These are phyloP conservation scores for Ptychoptera contaminata DNA, from an alignment of 2,888 invertebrate genomes.

Conservation along the genomic window DNA sequence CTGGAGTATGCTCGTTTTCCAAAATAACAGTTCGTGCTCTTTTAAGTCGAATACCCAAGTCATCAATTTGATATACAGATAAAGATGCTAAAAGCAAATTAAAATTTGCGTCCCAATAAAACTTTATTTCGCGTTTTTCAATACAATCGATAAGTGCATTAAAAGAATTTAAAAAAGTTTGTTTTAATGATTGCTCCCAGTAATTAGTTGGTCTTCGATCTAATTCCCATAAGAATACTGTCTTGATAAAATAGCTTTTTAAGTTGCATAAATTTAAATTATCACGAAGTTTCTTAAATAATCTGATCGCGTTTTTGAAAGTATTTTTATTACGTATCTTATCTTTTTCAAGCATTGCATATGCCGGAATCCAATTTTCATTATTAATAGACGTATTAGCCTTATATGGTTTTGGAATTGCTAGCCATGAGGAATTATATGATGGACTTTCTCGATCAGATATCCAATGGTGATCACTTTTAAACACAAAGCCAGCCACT, in stretches of 20 bases:
- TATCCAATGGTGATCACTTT: slow-evolving; percentile 9
- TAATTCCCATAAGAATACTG: slow-evolving; percentile 18
- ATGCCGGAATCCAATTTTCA: slow-evolving; percentile 14
- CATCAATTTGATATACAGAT: too few relatives aligned
- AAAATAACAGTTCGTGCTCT: too few relatives aligned
- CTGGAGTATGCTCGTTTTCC: too few relatives aligned
- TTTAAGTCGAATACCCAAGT: too few relatives aligned
- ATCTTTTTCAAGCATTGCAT: slow-evolving; percentile 15
- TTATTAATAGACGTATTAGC: background rate
- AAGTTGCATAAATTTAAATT: slow-evolving; percentile 17
- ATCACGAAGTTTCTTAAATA: slow-evolving; percentile 22
- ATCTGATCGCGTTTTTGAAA: slow-evolving; percentile 17
- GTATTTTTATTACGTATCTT: slow-evolving; percentile 14
- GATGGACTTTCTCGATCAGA: slow-evolving; percentile 9
- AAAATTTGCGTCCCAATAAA: too few relatives aligned
- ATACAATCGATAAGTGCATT: too few relatives aligned
- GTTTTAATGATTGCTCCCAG: slow-evolving; percentile 13
- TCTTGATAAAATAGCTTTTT: slow-evolving; percentile 25
- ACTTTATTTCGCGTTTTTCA: too few relatives aligned
- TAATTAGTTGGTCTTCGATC: slow-evolving; percentile 8
- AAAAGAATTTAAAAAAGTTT: background rate
- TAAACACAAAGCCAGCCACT: slow-evolving; percentile 19
- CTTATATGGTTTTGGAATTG: slow-evolving; percentile 21
- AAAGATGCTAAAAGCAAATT: too few relatives aligned
- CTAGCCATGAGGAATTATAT: slow-evolving; percentile 17